Evolutionary conservation across 37 sponge, comb jelly and placozoan genomes (phyloP).

Genomic region (Sycon ciliatum): DNA sequence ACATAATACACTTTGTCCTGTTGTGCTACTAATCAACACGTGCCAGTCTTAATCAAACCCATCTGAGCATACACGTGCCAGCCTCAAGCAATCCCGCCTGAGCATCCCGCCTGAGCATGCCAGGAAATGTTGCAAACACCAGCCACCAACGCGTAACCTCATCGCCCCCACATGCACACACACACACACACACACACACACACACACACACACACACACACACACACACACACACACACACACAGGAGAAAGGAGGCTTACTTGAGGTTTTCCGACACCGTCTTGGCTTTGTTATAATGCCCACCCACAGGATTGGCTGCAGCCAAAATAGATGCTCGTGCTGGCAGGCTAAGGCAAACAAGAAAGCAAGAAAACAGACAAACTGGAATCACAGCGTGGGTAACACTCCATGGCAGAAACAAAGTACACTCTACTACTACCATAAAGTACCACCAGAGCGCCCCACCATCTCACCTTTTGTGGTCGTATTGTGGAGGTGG

Average conservation of each 20-base stretch:
- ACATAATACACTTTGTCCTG: too few relatives aligned
- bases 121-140: too few relatives aligned
- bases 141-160: too few relatives aligned
- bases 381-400: background rate
- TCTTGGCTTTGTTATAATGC: constrained; percentile 91
- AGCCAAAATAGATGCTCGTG: constrained; percentile 89
- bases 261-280: constrained; percentile 93
- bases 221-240: constrained; percentile 5
- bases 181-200: constrained; percentile 5
- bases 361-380: background rate
- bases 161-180: background rate
- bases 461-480: too few relatives aligned
- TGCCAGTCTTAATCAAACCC: too few relatives aligned
- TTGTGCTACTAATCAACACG: too few relatives aligned
- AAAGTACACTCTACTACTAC: too few relatives aligned
- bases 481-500: too few relatives aligned
- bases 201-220: constrained; percentile 5
- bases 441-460: too few relatives aligned
- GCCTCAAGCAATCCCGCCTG: too few relatives aligned
- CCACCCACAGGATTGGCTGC: constrained; percentile 98
- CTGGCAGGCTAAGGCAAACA: constrained; percentile 49
- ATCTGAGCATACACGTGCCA: too few relatives aligned
- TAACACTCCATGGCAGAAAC: background rate
- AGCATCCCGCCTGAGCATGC: too few relatives aligned
- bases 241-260: constrained; percentile 18